Evolutionary conservation across 2,888 invertebrate species (phyloP).

Genomic region (Morpho achilles): DNA sequence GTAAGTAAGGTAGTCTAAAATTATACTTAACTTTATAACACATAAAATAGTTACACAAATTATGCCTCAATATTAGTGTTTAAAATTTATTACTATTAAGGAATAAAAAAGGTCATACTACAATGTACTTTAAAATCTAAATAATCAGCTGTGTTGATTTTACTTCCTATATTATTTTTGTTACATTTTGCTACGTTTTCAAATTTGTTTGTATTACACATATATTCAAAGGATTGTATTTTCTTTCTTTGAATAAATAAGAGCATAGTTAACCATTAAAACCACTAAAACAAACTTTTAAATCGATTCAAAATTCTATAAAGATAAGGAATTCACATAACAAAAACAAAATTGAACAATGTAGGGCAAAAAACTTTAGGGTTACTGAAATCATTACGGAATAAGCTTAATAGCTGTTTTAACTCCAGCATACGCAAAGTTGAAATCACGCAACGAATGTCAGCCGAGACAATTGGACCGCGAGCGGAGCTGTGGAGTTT

Average conservation of each 20-base stretch:
- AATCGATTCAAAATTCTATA: background rate
- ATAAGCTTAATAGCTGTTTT: constrained; percentile 25
- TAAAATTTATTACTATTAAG: no score
- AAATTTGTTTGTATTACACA: no score
- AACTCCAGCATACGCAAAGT: constrained; percentile 25
- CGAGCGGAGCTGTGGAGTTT: constrained; percentile 32
- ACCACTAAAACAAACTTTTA: background rate
- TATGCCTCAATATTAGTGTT: no score
- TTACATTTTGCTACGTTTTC: no score
- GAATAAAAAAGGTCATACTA: no score
- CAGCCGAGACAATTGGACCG: constrained; percentile 26
- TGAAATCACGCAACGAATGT: constrained; percentile 24
- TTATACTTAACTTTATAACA: background rate
- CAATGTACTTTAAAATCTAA: no score
- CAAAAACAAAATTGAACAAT: constrained; percentile 16
- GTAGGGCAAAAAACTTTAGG: constrained; percentile 14
- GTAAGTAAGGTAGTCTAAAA: constrained; percentile 81
- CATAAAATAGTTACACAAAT: no score
- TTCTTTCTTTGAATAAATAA: no score
- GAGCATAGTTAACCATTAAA: no score
- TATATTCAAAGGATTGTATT: no score
- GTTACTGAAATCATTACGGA: constrained; percentile 20
- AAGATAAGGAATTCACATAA: constrained; percentile 8
- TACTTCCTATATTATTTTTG: no score
- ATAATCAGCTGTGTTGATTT: no score